Evolutionary conservation across 1,140 invertebrate species (phyloP), one percentile per base, ranked within the genome.

Genomic region (Nasonia longicornis): DNA sequence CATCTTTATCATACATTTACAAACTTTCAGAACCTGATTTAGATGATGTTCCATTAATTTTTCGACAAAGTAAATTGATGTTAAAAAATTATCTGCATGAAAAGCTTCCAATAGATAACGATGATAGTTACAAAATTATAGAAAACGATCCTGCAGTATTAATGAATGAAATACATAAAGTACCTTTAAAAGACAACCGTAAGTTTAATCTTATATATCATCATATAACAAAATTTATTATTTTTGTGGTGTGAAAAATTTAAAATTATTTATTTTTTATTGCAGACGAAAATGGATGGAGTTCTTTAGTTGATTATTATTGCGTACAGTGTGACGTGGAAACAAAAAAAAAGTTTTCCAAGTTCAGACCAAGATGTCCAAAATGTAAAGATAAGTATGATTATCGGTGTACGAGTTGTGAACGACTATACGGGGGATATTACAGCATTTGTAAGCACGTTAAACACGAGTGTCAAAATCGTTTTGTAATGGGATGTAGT

Each of bases 361-460:
- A n/a, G 16, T 38, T 3, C n/a, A 76, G 58, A 38, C 74, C 74
- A 66, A n/a, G 20, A 16, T 76, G 74, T 38, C 12, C 7, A 76
- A 76, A 31, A 16, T 76, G 74, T 66, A 76, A 76, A 3, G 6
- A 2, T 7, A 63, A 64, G 22, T 76, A 38, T 48, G 74, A 76
- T n/a, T 76, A 76, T 35, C 52, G 74, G 12, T 76, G 74, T 42
- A 38, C 10, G 3, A 35, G 3, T n/a, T 76, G 74, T 66, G 48
- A 38, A 38, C 35, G 22, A 10, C 7, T 76, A 8, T 76, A 48
- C 11, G 20, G 52, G 2, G n/a, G 20, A 14, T 76, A 35, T 10
- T 10, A 3, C 7, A 66, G 2, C 2, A 76, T 76, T 35, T 16
- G 10, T 38, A 31, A 22, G 10, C 74, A 76, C 31, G 31, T 76